phyloP scores from a whole-genome alignment of 2,797 vertebrate species.

The Enteromius mattozi region DNA sequence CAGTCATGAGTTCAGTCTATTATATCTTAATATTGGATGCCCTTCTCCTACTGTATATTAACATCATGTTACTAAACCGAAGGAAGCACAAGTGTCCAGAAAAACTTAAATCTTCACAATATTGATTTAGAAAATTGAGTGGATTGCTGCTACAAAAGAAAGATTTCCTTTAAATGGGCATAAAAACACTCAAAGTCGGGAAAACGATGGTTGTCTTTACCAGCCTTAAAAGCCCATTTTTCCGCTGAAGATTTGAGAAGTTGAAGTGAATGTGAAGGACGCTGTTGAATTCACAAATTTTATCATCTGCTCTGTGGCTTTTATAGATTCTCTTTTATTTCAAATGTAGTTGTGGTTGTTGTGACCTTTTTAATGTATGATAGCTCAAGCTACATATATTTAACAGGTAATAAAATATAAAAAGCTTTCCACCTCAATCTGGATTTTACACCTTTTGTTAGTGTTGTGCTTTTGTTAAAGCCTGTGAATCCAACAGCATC shows the following conservation, averaged over 20 bases:
- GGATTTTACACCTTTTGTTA: conserved; percentile 21
- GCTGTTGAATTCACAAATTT: conserved; percentile 44
- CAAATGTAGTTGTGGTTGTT: background rate
- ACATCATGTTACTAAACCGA: background rate
- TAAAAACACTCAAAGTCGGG: conserved; percentile 35
- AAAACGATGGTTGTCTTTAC: conserved; percentile 34
- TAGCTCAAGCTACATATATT: background rate
- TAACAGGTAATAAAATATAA: conserved; percentile 1
- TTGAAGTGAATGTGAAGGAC: conserved; percentile 66
- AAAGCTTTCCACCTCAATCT: background rate
- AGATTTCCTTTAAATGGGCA: conserved; percentile 42
- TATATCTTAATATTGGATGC: background rate
- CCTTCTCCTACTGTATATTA: background rate
- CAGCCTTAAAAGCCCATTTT: conserved; percentile 53
- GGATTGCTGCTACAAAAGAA: conserved; percentile 38
- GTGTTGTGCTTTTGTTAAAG: conserved; percentile 32
- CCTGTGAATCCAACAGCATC: background rate
- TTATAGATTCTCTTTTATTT: background rate
- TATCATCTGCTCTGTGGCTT: conserved; percentile 37
- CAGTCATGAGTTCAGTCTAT: background rate
- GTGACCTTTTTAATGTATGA: background rate
- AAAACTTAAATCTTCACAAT: conserved; percentile 43
- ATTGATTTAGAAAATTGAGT: conserved; percentile 44
- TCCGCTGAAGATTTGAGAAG: conserved; percentile 53
- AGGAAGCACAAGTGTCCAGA: conserved; percentile 30